Evolutionary conservation across 2,797 vertebrate species (phyloP).

Genomic region (Tragelaphus eurycerus): DNA sequence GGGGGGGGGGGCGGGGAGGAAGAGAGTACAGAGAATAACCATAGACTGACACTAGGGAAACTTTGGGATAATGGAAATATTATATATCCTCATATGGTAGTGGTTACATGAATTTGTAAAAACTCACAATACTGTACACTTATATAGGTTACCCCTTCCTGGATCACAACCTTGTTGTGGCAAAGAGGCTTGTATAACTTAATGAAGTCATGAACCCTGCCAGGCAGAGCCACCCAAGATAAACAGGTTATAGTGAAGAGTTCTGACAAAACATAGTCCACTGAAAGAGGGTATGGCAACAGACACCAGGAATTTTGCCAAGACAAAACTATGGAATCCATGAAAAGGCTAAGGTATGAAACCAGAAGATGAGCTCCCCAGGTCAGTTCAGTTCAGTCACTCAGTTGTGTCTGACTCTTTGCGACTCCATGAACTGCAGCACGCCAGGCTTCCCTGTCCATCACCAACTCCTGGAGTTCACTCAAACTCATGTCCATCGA

Average conservation of each 20-base stretch:
- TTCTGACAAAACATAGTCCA: background rate
- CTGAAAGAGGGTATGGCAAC: background rate
- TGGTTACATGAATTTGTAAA: background rate
- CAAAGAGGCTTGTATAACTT: background rate
- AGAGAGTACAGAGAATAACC: background rate
- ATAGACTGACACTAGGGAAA: background rate
- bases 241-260: background rate
- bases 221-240: background rate
- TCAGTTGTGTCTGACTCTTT: too few relatives aligned
- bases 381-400: too few relatives aligned
- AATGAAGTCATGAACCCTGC: background rate
- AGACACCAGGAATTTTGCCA: background rate
- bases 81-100: background rate
- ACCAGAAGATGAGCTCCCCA: background rate
- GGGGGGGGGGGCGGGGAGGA: background rate
- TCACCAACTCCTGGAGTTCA: too few relatives aligned
- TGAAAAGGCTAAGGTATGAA: background rate
- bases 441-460: too few relatives aligned
- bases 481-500: accelerated
- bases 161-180: background rate
- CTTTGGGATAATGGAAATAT: background rate
- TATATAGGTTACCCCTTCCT: background rate
- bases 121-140: background rate
- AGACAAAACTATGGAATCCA: background rate
- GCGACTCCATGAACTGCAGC: accelerated